Evolutionary conservation across 2,888 invertebrate genomes (phyloP), one percentile per base, ranked within the genome.

Genomic region (Phortica okadai): DNA sequence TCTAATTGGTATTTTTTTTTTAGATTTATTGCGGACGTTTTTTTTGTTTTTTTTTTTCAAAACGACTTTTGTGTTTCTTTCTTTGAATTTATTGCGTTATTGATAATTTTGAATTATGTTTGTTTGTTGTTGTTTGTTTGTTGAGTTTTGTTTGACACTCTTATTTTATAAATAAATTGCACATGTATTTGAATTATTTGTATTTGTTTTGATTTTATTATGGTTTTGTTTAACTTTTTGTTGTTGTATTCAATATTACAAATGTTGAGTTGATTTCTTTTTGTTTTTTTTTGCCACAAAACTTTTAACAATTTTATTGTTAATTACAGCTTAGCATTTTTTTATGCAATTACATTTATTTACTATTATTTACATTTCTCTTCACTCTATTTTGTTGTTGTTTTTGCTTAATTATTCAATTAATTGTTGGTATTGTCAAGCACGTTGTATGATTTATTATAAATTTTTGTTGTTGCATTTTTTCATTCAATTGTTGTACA

Each of bases 131-230:
- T 78, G 54, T 78, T 54, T 73, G 74, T 77, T 78, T 84, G 78
- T 77, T 80, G 78, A 11, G 16, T 16, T 16, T 62, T 62, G 62
- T 56, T 56, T 56, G 56, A 56, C 14, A 59, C 59, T 69, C 79
- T 75, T 86, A 85, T 87, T 87, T 88, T 86, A 88, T 81, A 87
- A 88, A 87, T 87, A 88, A 84, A 87, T 87, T 87, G 87, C 87
- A 87, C 87, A 88, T 81, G 83, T 76, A 83, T 84, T 25, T 21
- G 21, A 87, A 73, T 73, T 69, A 8, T 45, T 66, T 41, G 5
- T 73, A 64, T 78, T 62, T 1, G 21, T 59, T 73, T 73, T 74
- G 76, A 79, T 76, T 80, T 76, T 69, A 74, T 77, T 78, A 79
- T 41, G 33, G 6, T 14, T 66, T 67, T 41, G 66, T 44, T 67